These are phyloP conservation scores for Sebastes trivittatus DNA, from an alignment of 2,797 vertebrate genomes.

Conservation along the genomic window DNA sequence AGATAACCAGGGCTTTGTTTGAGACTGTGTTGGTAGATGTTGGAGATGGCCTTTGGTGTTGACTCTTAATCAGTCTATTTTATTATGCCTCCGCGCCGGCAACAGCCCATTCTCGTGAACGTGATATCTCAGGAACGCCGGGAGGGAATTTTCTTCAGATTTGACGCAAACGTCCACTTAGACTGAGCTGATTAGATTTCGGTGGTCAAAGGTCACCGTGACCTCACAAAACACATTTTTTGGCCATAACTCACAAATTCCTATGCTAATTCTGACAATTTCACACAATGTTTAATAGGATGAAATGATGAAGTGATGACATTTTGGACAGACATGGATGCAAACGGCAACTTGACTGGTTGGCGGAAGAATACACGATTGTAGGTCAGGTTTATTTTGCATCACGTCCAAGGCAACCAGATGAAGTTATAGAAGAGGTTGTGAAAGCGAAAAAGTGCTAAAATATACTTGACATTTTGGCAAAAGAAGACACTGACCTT, in stretches of 20 bases:
- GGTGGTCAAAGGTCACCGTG: not conserved
- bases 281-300: not conserved
- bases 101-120: not conserved
- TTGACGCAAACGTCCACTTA: not conserved
- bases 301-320: not conserved
- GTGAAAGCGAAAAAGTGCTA: not conserved
- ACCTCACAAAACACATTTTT: not conserved
- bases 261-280: not conserved
- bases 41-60: not conserved
- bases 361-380: not conserved
- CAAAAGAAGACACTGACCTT: not conserved
- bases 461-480: not conserved
- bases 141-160: not conserved
- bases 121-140: not conserved
- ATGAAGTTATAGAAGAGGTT: conserved; percentile 8
- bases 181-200: not conserved
- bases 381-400: not conserved
- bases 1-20: conserved; percentile 33
- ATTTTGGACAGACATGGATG: not conserved
- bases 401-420: not conserved
- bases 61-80: not conserved
- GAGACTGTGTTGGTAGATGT: conserved; percentile 10
- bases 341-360: not conserved
- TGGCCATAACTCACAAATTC: not conserved
- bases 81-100: not conserved